phyloP scores from a whole-genome alignment of 2,797 vertebrate species.

The Chromis chromis region DNA sequence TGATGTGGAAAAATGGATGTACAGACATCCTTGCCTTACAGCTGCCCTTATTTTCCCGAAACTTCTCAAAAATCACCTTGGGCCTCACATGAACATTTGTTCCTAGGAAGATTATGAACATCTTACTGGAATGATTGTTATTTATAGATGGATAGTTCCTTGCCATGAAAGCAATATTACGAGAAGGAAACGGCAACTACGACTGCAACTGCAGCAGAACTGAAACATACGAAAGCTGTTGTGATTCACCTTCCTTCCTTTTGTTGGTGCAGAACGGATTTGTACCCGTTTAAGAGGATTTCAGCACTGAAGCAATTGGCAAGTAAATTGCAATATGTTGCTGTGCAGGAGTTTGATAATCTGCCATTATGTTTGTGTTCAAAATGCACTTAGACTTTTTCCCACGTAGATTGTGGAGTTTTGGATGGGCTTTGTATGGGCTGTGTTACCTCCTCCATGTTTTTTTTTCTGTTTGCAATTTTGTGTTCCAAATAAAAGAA shows the following conservation, averaged over 20 bases:
- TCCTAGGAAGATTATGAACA: constrained; percentile 47
- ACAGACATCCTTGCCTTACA: constrained; percentile 72
- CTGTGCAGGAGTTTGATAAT: constrained; percentile 56
- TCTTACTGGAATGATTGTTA: constrained; percentile 32
- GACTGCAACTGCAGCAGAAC: constrained; percentile 46
- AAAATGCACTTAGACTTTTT: constrained; percentile 67
- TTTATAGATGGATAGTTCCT: constrained; percentile 38
- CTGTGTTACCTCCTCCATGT: constrained; percentile 60
- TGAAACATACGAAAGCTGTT: constrained; percentile 41
- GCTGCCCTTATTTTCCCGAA: constrained; percentile 57
- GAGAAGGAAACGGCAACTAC: constrained; percentile 21
- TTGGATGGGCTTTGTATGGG: constrained; percentile 34
- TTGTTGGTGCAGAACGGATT: constrained; percentile 51
- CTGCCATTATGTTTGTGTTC: constrained; percentile 56
- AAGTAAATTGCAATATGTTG: constrained; percentile 59
- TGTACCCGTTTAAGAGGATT: constrained; percentile 50
- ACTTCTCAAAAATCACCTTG: constrained; percentile 50
- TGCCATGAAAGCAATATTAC: constrained; percentile 54
- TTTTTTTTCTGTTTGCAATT: constrained; percentile 53
- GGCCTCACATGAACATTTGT: constrained; percentile 45
- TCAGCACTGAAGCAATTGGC: constrained; percentile 58
- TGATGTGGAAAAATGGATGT: constrained; percentile 64
- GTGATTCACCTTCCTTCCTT: constrained; percentile 41
- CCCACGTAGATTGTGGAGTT: constrained; percentile 37
- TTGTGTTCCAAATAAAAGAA: constrained; percentile 77